Evolutionary conservation across 2,888 invertebrate genomes (phyloP), one percentile per base, ranked within the genome.

Genomic region (Crepidodera aurea): DNA sequence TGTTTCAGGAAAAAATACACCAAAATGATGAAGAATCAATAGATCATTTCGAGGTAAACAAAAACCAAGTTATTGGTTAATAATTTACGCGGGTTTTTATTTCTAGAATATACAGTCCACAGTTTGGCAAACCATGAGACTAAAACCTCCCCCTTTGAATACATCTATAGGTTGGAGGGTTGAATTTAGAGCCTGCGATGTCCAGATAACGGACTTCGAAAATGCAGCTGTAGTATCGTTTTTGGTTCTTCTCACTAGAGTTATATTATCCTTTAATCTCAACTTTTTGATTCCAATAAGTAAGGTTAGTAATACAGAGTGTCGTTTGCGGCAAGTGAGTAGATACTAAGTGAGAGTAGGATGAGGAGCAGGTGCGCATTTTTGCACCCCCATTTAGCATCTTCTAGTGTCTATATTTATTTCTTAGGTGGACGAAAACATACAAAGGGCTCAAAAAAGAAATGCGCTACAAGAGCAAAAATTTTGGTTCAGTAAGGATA

Each of bases 61-160:
- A 42, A 44, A n/a, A n/a, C n/a, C n/a, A n/a, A 16, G 53, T 60
- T n/a, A n/a, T n/a, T n/a, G n/a, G n/a, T n/a, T n/a, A n/a, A n/a
- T n/a, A n/a, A n/a, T n/a, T n/a, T n/a, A n/a, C n/a, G n/a, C n/a
- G n/a, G n/a, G n/a, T n/a, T n/a, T 68, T 67, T 66, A 53, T 67
- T 79, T 80, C 2, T 79, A 94, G 93, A 98, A 98, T 79, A 96
- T 98, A 71, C 98, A 98, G 79, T 98, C 97, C 0, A 98, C 98
- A 32, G 98, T 98, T 83, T 98, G 98, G 98, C 98, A 98, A 83
- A 96, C 97, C 27, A 96, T 98, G 96, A 86, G 96, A 34, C 98
- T 99, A 83, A 99, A 99, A 83, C 98, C 98, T 27, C 98, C 98
- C 42, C 96, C 97, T 19, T 94, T 96, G 0, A 91, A 95, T 79